Percentiles rank a stretch among this genome's conserved stretches.
These are phyloP conservation scores for Myopa testacea DNA, from an alignment of 2,888 invertebrate species.

Conservation along the genomic window DNA sequence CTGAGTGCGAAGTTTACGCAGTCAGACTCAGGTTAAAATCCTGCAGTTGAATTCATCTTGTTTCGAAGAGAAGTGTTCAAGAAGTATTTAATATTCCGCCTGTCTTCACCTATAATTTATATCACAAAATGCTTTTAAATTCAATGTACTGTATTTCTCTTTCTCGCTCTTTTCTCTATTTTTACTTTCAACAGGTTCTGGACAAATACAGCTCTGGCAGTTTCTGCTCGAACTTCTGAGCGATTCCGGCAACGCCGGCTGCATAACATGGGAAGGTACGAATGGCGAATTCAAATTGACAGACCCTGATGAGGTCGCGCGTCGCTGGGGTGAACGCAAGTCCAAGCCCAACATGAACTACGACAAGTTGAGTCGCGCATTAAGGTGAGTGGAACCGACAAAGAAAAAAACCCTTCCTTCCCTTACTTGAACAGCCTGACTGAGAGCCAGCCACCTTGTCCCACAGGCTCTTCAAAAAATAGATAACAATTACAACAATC, in stretches of 20 bases:
- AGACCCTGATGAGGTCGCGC: constrained; percentile 97
- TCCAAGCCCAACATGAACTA: constrained; percentile 99
- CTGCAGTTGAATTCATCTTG: too few species aligned
- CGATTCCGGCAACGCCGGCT: constrained; percentile 94
- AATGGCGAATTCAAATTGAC: constrained; percentile 99
- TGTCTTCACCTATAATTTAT: too few species aligned
- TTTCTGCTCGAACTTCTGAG: constrained; percentile 96
- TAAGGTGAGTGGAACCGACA: constrained; percentile 76
- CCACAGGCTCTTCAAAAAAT: constrained; percentile 7
- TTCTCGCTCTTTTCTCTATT: background rate
- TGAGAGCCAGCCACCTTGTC: too few species aligned
- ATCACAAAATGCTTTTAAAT: background rate
- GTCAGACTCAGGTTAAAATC: too few species aligned
- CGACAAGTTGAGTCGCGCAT: constrained; percentile 96
- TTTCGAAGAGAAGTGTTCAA: too few species aligned
- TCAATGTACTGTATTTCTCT: background rate
- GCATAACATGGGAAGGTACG: constrained; percentile 99
- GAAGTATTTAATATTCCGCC: too few species aligned
- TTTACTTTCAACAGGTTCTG: constrained; percentile 76
- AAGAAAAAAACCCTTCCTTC: background rate
- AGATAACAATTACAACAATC: constrained; percentile 43
- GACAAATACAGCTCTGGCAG: constrained; percentile 99
- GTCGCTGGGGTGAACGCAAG: constrained; percentile 98
- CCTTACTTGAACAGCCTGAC: background rate
- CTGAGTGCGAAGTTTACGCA: too few species aligned